Conservation (phyloP, 2,888 invertebrate species). For the Eristalinus aeneus region DNA sequence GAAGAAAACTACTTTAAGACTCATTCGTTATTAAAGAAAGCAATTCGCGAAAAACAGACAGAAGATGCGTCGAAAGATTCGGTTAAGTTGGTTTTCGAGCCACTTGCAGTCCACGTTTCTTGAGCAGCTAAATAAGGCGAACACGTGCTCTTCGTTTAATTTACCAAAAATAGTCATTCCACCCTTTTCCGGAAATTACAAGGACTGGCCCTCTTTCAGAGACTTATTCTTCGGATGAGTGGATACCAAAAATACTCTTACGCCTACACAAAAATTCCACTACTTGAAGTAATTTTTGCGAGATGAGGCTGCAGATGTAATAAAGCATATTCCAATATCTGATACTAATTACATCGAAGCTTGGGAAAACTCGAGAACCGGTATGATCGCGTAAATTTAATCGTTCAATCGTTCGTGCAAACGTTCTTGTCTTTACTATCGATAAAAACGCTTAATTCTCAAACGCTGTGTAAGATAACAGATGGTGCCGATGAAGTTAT, state of each 20-base stretch:
- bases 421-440: constrained; percentile 30
- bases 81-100: not conserved
- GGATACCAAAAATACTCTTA: constrained; percentile 29
- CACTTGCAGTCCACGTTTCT: not conserved
- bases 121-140: not conserved
- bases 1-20: not conserved
- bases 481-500: constrained; percentile 7
- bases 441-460: not conserved
- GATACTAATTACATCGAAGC: constrained; percentile 50
- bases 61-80: not conserved
- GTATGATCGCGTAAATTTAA: constrained; percentile 47
- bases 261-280: constrained; percentile 55
- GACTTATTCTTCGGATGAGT: constrained; percentile 54
- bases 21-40: not conserved
- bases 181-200: constrained; percentile 44
- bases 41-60: not conserved
- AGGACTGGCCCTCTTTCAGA: constrained; percentile 62
- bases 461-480: not conserved
- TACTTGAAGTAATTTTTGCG: constrained; percentile 52
- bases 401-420: constrained; percentile 53
- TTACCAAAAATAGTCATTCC: constrained; percentile 50
- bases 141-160: not conserved
- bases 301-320: constrained; percentile 49
- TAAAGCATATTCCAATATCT: constrained; percentile 50
- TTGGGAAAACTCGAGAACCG: constrained; percentile 48